A percentile compares a stretch with the other conserved stretches of the same genome.
Evolutionary conservation across 1,140 invertebrate genomes (phyloP).

Genomic region (Coenobita brevimanus): DNA sequence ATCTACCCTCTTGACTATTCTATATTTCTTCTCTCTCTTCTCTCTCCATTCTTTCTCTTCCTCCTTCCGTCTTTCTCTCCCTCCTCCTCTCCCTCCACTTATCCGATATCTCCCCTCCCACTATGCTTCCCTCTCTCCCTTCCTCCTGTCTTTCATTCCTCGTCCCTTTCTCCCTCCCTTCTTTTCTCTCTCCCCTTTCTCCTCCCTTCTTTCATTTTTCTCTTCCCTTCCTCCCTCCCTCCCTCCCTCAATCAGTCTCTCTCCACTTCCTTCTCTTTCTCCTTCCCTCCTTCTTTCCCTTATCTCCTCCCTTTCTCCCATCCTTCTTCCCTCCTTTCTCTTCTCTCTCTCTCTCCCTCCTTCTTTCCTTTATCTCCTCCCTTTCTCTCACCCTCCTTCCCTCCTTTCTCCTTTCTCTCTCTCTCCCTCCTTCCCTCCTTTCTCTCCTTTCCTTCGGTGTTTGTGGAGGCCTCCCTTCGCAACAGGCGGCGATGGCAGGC

Average conservation of each 20-base stretch:
- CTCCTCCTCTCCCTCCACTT: background rate
- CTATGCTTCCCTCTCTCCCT: background rate
- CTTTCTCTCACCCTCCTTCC: background rate
- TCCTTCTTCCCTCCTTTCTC: background rate
- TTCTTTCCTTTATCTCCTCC: background rate
- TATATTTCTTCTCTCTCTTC: no score
- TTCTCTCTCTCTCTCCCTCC: no score
- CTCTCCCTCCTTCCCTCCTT: background rate
- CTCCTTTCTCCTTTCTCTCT: background rate
- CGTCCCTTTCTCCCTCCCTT: background rate
- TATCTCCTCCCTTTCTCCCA: background rate
- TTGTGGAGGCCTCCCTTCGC: background rate
- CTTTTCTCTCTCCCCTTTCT: no score
- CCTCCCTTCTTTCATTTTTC: no score
- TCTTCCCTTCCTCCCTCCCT: background rate
- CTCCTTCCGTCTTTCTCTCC: background rate
- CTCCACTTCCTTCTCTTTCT: background rate
- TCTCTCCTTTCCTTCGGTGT: background rate
- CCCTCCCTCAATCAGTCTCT: background rate
- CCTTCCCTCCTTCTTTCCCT: background rate
- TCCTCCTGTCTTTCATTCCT: background rate
- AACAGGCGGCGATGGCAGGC: slow-evolving; percentile 37
- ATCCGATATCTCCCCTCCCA: background rate
- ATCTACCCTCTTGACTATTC: no score
- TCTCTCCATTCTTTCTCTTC: background rate